Evolutionary conservation across 2,888 invertebrate genomes (phyloP).

Genomic region (Sphaerophoria rueppellii): DNA sequence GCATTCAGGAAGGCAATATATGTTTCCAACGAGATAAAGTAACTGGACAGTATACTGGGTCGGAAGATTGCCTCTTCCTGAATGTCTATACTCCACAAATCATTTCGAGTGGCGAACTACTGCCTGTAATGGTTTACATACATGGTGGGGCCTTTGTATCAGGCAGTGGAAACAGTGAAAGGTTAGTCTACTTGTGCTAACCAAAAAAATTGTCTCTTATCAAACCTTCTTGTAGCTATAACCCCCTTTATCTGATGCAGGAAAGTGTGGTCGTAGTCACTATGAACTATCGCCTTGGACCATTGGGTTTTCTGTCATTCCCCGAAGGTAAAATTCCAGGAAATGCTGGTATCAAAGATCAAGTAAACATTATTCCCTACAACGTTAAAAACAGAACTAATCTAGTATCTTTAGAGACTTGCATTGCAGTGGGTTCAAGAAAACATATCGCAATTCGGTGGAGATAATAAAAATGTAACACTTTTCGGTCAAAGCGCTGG

Average conservation of each 20-base stretch:
- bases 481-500: conserved; percentile 76
- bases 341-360: conserved; percentile 76
- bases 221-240: conserved; percentile 53
- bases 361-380: conserved; percentile 51
- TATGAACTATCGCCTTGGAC: conserved; percentile 75
- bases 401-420: conserved; percentile 74
- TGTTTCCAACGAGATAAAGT: conserved; percentile 74
- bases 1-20: conserved; percentile 78
- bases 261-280: conserved; percentile 75
- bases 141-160: conserved; percentile 75
- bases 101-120: conserved; percentile 38
- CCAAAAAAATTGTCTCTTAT: neutral
- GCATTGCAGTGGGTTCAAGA: conserved; percentile 82
- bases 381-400: neutral
- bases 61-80: conserved; percentile 78
- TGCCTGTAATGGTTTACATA: conserved; percentile 77
- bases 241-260: conserved; percentile 75
- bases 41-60: conserved; percentile 76
- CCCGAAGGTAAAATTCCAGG: conserved; percentile 74
- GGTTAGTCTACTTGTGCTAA: conserved; percentile 72
- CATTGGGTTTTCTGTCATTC: conserved; percentile 74
- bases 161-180: conserved; percentile 78
- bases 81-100: conserved; percentile 77
- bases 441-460: conserved; percentile 80
- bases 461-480: conserved; percentile 78